Conservation (phyloP, 2,113 vertebrate species). For the Oryzias javanicus region DNA sequence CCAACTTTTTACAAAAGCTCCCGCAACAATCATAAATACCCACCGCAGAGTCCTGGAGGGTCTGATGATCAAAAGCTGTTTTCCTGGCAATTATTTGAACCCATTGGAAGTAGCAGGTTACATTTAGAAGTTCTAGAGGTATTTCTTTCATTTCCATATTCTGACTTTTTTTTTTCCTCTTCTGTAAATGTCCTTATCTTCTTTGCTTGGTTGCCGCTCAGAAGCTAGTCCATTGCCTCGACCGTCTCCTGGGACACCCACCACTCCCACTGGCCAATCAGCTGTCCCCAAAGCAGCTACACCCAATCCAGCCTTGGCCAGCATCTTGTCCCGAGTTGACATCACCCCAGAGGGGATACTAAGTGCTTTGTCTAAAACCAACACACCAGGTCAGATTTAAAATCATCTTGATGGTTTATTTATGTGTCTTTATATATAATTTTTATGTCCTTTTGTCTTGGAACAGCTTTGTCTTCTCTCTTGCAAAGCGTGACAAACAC, state of each 20-base stretch:
- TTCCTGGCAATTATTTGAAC: no score
- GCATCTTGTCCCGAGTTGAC: conserved; percentile 94
- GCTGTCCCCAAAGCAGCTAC: conserved; percentile 79
- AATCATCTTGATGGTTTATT: neutral
- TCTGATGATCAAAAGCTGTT: no score
- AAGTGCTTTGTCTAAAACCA: conserved; percentile 91
- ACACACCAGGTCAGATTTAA: conserved; percentile 83
- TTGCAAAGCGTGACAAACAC: conserved; percentile 86
- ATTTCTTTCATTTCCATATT: neutral
- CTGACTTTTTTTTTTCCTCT: neutral
- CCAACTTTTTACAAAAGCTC: no score
- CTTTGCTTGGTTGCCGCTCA: conserved; percentile 32
- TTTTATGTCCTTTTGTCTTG: conserved; percentile 19
- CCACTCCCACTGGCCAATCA: conserved; percentile 81
- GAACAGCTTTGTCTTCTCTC: conserved; percentile 89
- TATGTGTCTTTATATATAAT: neutral
- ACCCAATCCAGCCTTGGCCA: conserved; percentile 82
- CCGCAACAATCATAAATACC: no score
- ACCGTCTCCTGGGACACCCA: conserved; percentile 86
- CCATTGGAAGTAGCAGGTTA: no score
- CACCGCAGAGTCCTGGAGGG: no score
- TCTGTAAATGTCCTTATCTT: neutral
- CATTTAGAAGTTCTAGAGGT: neutral
- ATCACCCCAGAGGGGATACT: conserved; percentile 93
- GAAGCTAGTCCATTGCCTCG: conserved; percentile 88